Evolutionary conservation across 2,888 invertebrate genomes (phyloP), one percentile per base, ranked within the genome.

Genomic region (Tetheella fluctuosa): DNA sequence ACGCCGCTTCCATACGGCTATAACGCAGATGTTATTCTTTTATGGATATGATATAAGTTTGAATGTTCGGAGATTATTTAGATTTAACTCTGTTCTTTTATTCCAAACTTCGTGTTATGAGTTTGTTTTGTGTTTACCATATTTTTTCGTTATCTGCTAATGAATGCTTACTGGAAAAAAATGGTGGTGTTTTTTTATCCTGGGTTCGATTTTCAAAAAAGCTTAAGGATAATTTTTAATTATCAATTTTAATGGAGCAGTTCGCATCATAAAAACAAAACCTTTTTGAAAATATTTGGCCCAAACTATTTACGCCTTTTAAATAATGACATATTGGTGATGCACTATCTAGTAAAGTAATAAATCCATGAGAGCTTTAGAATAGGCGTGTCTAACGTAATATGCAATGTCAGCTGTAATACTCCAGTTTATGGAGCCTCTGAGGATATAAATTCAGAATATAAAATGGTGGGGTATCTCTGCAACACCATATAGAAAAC

Each of bases 321-420:
- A 25, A 25, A 25, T 25, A 25, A 25, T 15, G 4, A n/a, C 39
- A 0, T 39, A 6, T 39, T n/a, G 0, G 6, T 48, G 10, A 20
- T 48, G 48, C 48, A 20, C 20, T 17, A 48, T 48, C 48, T 20
- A 48, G 48, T 20, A 20, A 17, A 48, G 48, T 3, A 48, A 48
- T 48, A 48, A 48, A 20, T 48, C 42, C 42, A 17, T n/a, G 48
- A 20, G 48, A 20, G 48, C 20, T 48, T 48, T 48, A 48, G 48
- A 48, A 48, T 48, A 48, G 17, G 48, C 48, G 48, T 20, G 48
- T 20, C 48, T 39, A 39, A 39, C 48, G 48, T 48, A 59, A 59
- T 59, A 59, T 59, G 54, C 59, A 48, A 39, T 48, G 58, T 59
- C 54, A 48, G 54, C 54, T 39, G 39, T 54, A 42, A 54, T 59